phyloP scores from a whole-genome alignment of 1,140 invertebrate species.

The Metopolophium dirhodum region DNA sequence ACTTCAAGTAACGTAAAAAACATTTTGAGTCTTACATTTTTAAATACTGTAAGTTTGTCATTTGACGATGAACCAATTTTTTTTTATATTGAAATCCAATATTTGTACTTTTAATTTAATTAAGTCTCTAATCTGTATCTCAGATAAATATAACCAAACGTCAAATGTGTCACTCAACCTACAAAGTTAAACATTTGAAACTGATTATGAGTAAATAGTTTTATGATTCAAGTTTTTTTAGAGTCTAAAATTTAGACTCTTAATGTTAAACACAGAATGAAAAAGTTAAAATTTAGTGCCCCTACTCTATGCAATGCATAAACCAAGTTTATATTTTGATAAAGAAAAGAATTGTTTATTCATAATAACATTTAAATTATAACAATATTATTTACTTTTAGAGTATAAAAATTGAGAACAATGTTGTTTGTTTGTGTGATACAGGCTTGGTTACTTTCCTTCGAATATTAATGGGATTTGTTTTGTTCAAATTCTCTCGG shows the following conservation, averaged over 20 bases:
- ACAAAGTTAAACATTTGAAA: background rate
- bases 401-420: background rate
- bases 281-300: background rate
- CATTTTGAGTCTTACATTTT: background rate
- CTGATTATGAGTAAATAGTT: background rate
- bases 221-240: background rate
- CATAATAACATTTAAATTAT: background rate
- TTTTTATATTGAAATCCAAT: background rate
- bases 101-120: background rate
- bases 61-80: background rate
- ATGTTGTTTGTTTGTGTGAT: background rate
- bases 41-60: background rate
- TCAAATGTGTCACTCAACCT: background rate
- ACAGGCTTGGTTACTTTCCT: background rate
- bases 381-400: conserved; percentile 1
- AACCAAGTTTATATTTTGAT: background rate
- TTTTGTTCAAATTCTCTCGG: background rate
- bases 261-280: background rate
- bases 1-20: background rate
- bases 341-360: background rate
- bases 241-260: background rate
- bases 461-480: background rate
- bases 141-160: background rate
- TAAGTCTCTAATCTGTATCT: background rate
- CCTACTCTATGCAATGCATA: background rate